These are phyloP conservation scores for Andinoacara biseriatus DNA, from an alignment of 2,113 vertebrate genomes.

Conservation along the genomic window DNA sequence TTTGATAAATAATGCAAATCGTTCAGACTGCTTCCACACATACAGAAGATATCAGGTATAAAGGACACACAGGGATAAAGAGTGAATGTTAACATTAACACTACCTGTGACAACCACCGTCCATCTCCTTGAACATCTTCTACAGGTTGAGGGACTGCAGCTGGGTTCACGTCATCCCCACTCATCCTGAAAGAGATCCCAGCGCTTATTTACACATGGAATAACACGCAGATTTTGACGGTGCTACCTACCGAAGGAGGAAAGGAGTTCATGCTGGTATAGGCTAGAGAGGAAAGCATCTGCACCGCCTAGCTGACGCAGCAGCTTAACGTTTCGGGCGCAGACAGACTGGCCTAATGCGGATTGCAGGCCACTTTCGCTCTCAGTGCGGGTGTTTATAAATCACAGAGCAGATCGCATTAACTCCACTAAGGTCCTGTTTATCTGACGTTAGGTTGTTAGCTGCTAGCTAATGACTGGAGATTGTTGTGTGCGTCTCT, in stretches of 20 bases:
- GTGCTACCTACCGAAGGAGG: background rate
- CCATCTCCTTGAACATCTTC: constrained; percentile 92
- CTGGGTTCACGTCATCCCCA: constrained; percentile 88
- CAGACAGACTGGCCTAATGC: constrained; percentile 33
- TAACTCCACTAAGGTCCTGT: background rate
- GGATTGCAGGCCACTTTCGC: constrained; percentile 46
- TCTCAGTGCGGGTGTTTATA: constrained; percentile 16
- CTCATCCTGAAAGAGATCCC: constrained; percentile 83
- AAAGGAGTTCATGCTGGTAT: background rate
- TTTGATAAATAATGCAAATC: background rate
- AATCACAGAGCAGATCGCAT: constrained; percentile 23
- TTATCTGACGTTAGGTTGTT: constrained; percentile 42
- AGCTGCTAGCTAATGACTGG: constrained; percentile 33
- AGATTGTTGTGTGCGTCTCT: constrained; percentile 1
- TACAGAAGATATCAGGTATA: background rate
- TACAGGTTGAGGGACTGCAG: constrained; percentile 85
- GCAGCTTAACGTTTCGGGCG: constrained; percentile 16
- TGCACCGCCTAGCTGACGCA: constrained; percentile 21
- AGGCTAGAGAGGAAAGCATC: background rate
- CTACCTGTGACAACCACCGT: constrained; percentile 96
- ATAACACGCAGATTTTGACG: background rate
- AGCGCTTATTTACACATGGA: background rate
- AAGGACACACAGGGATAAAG: background rate
- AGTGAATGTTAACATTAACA: constrained; percentile 10
- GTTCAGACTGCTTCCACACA: background rate